These are phyloP conservation scores for Cyphomyrus plagiostoma DNA, from an alignment of 2,113 vertebrate species.

Conservation along the genomic window DNA sequence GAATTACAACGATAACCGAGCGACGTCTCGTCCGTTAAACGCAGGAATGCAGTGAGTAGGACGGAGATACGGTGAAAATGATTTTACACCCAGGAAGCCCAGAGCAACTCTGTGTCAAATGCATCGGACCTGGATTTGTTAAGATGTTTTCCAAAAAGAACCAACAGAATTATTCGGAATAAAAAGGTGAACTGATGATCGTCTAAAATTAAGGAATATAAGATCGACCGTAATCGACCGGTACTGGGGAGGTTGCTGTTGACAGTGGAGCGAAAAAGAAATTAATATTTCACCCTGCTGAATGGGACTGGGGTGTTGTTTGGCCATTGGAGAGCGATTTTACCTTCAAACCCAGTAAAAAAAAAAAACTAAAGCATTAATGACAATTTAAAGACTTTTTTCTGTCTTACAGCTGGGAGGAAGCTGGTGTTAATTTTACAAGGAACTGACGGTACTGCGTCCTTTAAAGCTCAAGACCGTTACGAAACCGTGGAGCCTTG, in stretches of 20 bases:
- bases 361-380: neutral
- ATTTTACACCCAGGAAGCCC: conserved; percentile 14
- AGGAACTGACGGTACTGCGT: neutral
- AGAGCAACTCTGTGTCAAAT: conserved; percentile 11
- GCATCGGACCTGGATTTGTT: conserved; percentile 10
- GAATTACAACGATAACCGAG: neutral
- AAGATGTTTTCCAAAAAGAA: neutral
- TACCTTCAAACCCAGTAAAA: neutral
- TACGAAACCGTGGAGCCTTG: conserved; percentile 4
- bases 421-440: neutral
- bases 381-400: neutral
- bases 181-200: neutral
- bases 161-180: neutral
- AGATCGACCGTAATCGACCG: neutral
- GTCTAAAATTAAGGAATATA: neutral
- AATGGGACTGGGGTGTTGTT: conserved; percentile 10
- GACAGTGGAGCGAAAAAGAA: neutral
- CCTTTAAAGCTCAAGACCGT: conserved; percentile 3
- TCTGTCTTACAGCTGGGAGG: neutral
- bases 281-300: neutral
- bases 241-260: conserved; percentile 7
- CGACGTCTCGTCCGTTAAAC: conserved; percentile 11
- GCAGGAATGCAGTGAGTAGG: conserved; percentile 13
- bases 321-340: neutral
- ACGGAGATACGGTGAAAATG: conserved; percentile 18